These are phyloP conservation scores for Passer montanus DNA, from an alignment of 2,113 vertebrate genomes.

Conservation along the genomic window DNA sequence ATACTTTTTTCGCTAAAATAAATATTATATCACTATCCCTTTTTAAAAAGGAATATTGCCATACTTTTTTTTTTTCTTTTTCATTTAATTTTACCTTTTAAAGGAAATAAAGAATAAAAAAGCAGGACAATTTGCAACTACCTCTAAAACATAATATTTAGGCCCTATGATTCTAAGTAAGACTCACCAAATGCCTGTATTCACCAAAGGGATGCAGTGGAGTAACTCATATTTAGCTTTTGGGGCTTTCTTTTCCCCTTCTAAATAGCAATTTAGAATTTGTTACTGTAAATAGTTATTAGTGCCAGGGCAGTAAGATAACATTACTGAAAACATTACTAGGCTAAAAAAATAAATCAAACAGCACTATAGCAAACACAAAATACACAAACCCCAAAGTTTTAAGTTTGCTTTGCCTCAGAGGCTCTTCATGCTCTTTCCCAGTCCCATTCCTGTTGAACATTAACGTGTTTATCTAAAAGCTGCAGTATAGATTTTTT, in stretches of 20 bases:
- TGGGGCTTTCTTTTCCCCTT: neutral
- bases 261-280: neutral
- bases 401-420: neutral
- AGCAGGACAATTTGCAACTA: neutral
- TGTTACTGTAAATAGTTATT: neutral
- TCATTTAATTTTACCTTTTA: neutral
- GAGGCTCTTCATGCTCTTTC: neutral
- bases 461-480: neutral
- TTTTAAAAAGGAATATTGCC: neutral
- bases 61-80: neutral
- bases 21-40: neutral
- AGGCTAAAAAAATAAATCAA: neutral
- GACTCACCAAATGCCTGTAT: neutral
- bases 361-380: neutral
- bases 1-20: neutral
- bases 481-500: neutral
- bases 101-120: neutral
- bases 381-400: neutral
- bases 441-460: neutral
- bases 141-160: neutral
- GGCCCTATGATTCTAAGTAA: neutral
- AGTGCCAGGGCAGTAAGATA: neutral
- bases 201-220: neutral
- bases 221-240: neutral
- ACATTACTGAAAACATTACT: neutral